A percentile compares a stretch with the other conserved stretches of the same genome.
These are phyloP conservation scores for Amphimallon solstitiale DNA, from an alignment of 2,888 invertebrate species.

Conservation along the genomic window DNA sequence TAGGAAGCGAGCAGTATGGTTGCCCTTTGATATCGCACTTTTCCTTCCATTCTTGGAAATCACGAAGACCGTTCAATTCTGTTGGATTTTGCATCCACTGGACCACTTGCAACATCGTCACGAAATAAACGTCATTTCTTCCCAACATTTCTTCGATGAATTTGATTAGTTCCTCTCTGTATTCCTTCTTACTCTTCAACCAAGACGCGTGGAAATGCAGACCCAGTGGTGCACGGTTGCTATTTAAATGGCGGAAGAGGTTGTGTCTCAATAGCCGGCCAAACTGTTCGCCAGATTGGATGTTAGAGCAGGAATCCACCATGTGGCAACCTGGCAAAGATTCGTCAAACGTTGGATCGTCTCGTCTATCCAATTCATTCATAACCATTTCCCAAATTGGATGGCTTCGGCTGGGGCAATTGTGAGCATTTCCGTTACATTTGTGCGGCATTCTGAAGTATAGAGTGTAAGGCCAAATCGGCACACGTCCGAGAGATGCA, in stretches of 20 bases:
- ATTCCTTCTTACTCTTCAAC: constrained; percentile 94
- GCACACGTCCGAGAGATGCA: constrained; percentile 86
- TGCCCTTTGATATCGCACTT: constrained; percentile 95
- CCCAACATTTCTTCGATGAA: constrained; percentile 93
- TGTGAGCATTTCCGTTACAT: constrained; percentile 93
- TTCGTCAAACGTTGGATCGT: constrained; percentile 93
- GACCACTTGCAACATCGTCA: constrained; percentile 87
- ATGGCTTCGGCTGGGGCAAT: constrained; percentile 90
- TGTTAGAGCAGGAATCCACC: constrained; percentile 94
- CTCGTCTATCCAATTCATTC: constrained; percentile 93
- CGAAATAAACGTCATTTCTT: constrained; percentile 92
- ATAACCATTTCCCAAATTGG: constrained; percentile 98
- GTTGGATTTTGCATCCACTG: constrained; percentile 98
- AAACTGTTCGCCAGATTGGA: constrained; percentile 91
- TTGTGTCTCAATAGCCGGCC: constrained; percentile 90
- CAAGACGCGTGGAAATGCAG: constrained; percentile 95
- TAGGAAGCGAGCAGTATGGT: constrained; percentile 91
- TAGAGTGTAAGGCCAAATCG: constrained; percentile 97
- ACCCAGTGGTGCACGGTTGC: constrained; percentile 92
- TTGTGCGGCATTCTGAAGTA: constrained; percentile 97
- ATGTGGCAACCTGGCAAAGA: constrained; percentile 94
- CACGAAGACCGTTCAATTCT: constrained; percentile 84
- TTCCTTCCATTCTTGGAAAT: constrained; percentile 96
- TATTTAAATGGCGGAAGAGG: constrained; percentile 92
- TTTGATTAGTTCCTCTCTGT: constrained; percentile 88